Evolutionary conservation across 2,888 invertebrate genomes (phyloP).

Genomic region (Agrotis clavis): DNA sequence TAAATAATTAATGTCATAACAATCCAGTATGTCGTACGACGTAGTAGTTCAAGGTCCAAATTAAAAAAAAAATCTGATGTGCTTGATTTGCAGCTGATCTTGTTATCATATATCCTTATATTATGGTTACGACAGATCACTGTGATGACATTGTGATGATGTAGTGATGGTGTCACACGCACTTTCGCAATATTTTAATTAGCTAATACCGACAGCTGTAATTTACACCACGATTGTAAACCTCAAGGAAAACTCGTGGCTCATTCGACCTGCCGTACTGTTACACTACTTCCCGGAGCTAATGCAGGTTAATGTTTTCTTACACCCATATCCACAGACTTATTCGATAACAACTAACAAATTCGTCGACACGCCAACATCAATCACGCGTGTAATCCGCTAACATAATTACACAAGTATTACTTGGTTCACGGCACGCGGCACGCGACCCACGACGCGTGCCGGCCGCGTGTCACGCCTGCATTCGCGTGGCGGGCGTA

Average conservation of each 20-base stretch:
- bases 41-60: no score
- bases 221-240: not conserved
- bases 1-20: no score
- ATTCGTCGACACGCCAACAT: slow-evolving; percentile 60
- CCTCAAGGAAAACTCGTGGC: no score
- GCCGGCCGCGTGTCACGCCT: slow-evolving; percentile 40
- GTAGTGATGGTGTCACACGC: no score
- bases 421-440: slow-evolving; percentile 53
- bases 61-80: no score
- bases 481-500: slow-evolving; percentile 22
- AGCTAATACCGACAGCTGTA: not conserved
- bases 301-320: slow-evolving; percentile 44
- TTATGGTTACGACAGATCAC: no score
- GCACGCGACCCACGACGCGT: slow-evolving; percentile 35
- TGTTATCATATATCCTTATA: no score
- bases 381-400: slow-evolving; percentile 62
- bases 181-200: no score
- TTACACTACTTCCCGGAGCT: not conserved
- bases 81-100: no score
- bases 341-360: slow-evolving; percentile 58
- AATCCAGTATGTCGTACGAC: no score
- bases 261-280: not conserved
- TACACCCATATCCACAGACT: slow-evolving; percentile 36
- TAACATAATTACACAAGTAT: slow-evolving; percentile 60
- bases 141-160: no score